Evolutionary conservation across 2,888 invertebrate genomes (phyloP).

Genomic region (Caenorhabditis wallacei): DNA sequence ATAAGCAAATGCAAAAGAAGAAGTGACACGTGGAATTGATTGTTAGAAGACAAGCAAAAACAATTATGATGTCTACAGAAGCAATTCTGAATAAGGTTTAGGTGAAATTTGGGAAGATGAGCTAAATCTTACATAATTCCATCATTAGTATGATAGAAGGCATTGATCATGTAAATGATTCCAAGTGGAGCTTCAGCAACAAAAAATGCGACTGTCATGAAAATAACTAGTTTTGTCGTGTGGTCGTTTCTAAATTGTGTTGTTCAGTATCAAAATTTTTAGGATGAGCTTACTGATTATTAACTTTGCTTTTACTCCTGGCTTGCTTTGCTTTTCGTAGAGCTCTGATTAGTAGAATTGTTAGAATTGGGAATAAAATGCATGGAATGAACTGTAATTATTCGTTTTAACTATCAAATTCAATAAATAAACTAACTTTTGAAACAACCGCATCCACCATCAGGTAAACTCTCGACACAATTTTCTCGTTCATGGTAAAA

Average conservation of each 20-base stretch:
- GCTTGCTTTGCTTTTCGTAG: constrained; percentile 1
- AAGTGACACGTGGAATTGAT: constrained; percentile 50
- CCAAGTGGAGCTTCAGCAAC: constrained; percentile 44
- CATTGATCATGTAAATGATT: constrained; percentile 36
- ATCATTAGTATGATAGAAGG: constrained; percentile 24
- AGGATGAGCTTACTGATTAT: neutral
- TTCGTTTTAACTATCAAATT: neutral
- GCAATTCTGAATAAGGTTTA: constrained; percentile 19
- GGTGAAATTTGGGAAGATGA: neutral
- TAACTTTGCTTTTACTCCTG: neutral
- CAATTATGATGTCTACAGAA: constrained; percentile 44
- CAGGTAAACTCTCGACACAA: constrained; percentile 1
- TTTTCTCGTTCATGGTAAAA: constrained; percentile 8
- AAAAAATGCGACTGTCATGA: constrained; percentile 45
- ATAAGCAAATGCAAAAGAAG: constrained; percentile 32
- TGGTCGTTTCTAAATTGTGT: constrained; percentile 12
- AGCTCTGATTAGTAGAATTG: constrained; percentile 10
- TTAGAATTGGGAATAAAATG: constrained; percentile 9
- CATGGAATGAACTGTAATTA: constrained; percentile 26
- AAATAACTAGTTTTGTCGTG: constrained; percentile 37
- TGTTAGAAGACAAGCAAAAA: constrained; percentile 42
- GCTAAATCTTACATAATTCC: constrained; percentile 20
- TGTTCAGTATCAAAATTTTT: neutral
- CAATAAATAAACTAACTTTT: neutral
- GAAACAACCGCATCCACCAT: constrained; percentile 22